These are phyloP conservation scores for Procambarus virginalis DNA, from an alignment of 1,140 invertebrate genomes.

Conservation along the genomic window DNA sequence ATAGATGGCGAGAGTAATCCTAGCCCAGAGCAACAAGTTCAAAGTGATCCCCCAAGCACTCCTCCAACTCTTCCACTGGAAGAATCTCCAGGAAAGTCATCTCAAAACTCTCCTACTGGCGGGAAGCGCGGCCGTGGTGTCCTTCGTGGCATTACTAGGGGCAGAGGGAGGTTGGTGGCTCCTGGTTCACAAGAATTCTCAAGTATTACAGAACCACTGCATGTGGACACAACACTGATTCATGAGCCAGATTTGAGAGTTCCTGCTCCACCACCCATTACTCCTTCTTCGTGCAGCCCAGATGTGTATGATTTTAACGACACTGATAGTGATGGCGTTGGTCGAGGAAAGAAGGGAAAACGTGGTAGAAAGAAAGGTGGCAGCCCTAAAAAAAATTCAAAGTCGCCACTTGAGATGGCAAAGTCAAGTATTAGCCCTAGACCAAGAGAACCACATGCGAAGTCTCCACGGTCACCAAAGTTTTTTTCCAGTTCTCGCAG, in stretches of 20 bases:
- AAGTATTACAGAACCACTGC: slow-evolving; percentile 52
- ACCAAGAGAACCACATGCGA: slow-evolving; percentile 23
- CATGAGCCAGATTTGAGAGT: slow-evolving; percentile 42
- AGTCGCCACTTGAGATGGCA: slow-evolving; percentile 43
- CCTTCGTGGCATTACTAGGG: slow-evolving; percentile 10
- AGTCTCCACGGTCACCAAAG: slow-evolving; percentile 64
- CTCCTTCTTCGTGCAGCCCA: slow-evolving; percentile 52
- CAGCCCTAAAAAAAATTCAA: slow-evolving; percentile 46
- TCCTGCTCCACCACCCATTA: slow-evolving; percentile 55
- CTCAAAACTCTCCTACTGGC: slow-evolving; percentile 30
- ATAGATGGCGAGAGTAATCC: slow-evolving; percentile 17
- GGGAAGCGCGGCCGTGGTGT: slow-evolving; percentile 25
- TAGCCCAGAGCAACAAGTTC: slow-evolving; percentile 4
- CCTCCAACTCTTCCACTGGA: not conserved
- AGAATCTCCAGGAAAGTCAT: slow-evolving; percentile 20
- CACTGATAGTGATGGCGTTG: slow-evolving; percentile 56
- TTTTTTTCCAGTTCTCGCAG: slow-evolving; percentile 63
- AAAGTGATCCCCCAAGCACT: slow-evolving; percentile 9
- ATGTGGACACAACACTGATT: slow-evolving; percentile 49
- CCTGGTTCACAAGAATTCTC: not conserved
- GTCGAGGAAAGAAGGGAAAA: slow-evolving; percentile 55
- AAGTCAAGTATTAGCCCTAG: slow-evolving; percentile 55
- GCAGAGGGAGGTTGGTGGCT: not conserved
- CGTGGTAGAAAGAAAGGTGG: slow-evolving; percentile 65
- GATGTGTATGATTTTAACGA: slow-evolving; percentile 70